These are phyloP conservation scores for Oligia latruncula DNA, from an alignment of 2,888 invertebrate genomes.

Conservation along the genomic window DNA sequence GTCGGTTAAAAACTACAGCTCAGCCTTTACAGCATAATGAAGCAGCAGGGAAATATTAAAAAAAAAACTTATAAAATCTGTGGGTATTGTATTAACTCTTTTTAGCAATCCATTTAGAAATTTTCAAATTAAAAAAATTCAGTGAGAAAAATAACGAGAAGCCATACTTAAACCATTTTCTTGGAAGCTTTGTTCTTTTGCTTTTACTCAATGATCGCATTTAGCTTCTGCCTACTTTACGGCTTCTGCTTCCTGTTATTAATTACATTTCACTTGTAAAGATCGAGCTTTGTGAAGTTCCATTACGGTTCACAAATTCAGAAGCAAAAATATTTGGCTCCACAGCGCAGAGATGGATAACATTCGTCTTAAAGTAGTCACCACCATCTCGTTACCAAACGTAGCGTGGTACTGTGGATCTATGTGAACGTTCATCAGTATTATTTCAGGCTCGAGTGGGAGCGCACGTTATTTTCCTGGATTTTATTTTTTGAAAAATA, in stretches of 20 bases:
- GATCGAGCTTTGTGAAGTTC: slow-evolving; percentile 6
- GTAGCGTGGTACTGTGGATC: slow-evolving; percentile 56
- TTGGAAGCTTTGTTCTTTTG: slow-evolving; percentile 73
- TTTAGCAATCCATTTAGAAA: slow-evolving; percentile 56
- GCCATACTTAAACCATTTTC: slow-evolving; percentile 66
- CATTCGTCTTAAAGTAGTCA: slow-evolving; percentile 59
- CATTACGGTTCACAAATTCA: slow-evolving; percentile 39
- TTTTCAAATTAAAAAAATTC: slow-evolving; percentile 64
- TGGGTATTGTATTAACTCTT: not conserved
- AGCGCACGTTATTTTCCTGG: slow-evolving; percentile 72
- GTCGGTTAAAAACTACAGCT: not conserved
- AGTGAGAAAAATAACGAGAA: slow-evolving; percentile 66
- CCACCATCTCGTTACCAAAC: slow-evolving; percentile 60
- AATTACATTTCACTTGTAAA: slow-evolving; percentile 61
- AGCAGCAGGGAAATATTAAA: not conserved
- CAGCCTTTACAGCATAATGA: not conserved
- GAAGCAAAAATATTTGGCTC: not conserved
- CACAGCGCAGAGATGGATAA: slow-evolving; percentile 72
- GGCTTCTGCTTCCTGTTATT: slow-evolving; percentile 75
- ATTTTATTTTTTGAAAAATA: slow-evolving; percentile 31
- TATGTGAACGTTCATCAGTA: slow-evolving; percentile 78
- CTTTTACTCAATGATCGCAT: slow-evolving; percentile 76
- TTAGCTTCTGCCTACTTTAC: slow-evolving; percentile 76
- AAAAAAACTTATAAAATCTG: not conserved
- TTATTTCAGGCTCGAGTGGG: slow-evolving; percentile 76